Conservation (phyloP, 2,113 vertebrate genomes). For the Rhinoptilus africanus region DNA sequence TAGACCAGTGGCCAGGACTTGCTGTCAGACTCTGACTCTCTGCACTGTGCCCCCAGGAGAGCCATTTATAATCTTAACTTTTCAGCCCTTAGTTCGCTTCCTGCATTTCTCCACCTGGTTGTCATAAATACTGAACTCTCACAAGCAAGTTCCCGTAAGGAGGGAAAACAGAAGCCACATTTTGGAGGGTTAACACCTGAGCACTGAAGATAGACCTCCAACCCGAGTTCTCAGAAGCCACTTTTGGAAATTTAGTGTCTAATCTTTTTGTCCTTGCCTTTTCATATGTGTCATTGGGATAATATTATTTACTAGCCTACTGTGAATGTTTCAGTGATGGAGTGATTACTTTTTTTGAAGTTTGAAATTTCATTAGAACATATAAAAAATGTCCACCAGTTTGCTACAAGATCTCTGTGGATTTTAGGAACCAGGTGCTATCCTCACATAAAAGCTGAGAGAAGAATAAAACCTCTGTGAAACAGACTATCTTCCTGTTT, state of each 20-base stretch:
- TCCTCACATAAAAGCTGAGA: not conserved
- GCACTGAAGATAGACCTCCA: not conserved
- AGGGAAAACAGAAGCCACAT: not conserved
- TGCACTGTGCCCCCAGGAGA: not conserved
- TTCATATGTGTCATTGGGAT: not conserved
- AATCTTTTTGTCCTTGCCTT: not conserved
- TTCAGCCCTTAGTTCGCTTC: not conserved
- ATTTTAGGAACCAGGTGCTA: not conserved
- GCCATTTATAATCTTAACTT: not conserved
- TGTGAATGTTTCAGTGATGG: not conserved
- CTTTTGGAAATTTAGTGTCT: not conserved
- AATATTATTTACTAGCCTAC: not conserved
- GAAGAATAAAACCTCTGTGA: not conserved
- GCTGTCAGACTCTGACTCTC: not conserved
- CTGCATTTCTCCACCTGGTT: not conserved
- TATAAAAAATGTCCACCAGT: not conserved
- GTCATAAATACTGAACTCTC: not conserved
- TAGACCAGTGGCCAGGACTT: not conserved
- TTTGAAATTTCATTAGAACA: not conserved
- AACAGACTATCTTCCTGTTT: constrained; percentile 12
- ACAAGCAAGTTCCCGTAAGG: not conserved
- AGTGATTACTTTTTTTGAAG: not conserved
- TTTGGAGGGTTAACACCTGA: not conserved
- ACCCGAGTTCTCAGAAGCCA: not conserved
- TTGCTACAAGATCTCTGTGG: not conserved